Conservation (phyloP, 2,797 vertebrate genomes). For the Rhynchonycteris naso region DNA sequence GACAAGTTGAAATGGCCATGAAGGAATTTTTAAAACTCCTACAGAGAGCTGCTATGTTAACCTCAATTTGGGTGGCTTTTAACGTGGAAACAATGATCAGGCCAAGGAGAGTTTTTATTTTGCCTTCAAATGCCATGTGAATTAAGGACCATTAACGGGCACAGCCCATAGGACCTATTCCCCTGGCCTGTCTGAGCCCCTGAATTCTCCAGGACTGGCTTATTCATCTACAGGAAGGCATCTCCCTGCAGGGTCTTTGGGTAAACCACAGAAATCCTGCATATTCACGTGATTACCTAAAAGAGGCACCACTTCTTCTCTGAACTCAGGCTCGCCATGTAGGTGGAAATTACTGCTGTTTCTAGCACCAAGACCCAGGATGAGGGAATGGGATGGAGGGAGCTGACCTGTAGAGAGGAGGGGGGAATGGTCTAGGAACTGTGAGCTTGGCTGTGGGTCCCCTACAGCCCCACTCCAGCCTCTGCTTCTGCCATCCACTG, state of each 20-base stretch:
- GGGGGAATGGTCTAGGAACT: not conserved
- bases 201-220: not conserved
- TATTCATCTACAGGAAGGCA: rapidly evolving
- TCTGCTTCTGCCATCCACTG: not conserved
- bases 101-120: not conserved
- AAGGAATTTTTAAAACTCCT: not conserved
- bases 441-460: no score
- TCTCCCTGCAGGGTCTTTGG: not conserved
- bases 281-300: rapidly evolving
- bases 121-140: not conserved
- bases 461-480: not conserved
- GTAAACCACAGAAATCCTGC: not conserved
- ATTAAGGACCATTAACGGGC: not conserved
- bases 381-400: no score
- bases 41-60: rapidly evolving
- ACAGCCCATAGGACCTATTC: rapidly evolving
- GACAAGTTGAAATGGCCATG: not conserved
- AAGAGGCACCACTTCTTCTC: not conserved
- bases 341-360: rapidly evolving
- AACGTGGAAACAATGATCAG: rapidly evolving
- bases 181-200: not conserved
- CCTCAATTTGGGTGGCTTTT: not conserved
- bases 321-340: rapidly evolving
- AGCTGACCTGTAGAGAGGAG: not conserved
- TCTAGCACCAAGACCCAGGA: not conserved